Base-by-base conservation (phyloP, 2,797 vertebrate genomes). In the Sebastes nivosus region DNA sequence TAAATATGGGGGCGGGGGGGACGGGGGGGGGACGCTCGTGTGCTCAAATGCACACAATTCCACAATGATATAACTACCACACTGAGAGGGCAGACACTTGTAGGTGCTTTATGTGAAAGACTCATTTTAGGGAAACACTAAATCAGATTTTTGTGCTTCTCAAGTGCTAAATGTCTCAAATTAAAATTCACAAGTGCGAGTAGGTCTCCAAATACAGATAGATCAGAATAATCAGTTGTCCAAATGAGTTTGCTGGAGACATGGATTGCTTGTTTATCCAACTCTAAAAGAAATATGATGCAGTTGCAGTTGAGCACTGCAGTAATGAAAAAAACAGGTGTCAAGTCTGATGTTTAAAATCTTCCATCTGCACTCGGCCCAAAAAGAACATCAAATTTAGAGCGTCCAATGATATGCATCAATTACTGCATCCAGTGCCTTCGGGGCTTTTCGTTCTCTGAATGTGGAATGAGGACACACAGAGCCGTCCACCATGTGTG, bases 341-440 rank as follows among this genome's bases (percentile, higher is more conserved):
- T 86, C 78, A 79, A 75, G 70, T 81, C 77, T 60, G 79, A 86
- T 82, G 74, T 60, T 83, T 80, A 67, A 87, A 82, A 85, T 89
- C 64, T 60, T 82, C 74, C 78, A 81, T 84, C 77, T 86, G 82
- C 74, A 70, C 75, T 83, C 11, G 18, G 65, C 67, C 67, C 77
- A 86, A 86, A 80, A 80, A 71, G 75, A 83, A 84, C 81, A 87
- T 86, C 80, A 89, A 67, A 87, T 87, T 88, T 72, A 78, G 67
- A 72, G 76, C 20, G 8, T 79, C 81, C 72, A 79, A 69, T 84
- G 71, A 89, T 81, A 80, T 84, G 79, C 91, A 89, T 89, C 85
- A 90, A 87, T 89, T 89, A 88, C 84, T 69, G 86, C 83, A 80
- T 85, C 75, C 78, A 38, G 46, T 65, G 84, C 87, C 88, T 89